These are phyloP conservation scores for Indri indri DNA, from an alignment of 2,113 vertebrate genomes.

Conservation along the genomic window DNA sequence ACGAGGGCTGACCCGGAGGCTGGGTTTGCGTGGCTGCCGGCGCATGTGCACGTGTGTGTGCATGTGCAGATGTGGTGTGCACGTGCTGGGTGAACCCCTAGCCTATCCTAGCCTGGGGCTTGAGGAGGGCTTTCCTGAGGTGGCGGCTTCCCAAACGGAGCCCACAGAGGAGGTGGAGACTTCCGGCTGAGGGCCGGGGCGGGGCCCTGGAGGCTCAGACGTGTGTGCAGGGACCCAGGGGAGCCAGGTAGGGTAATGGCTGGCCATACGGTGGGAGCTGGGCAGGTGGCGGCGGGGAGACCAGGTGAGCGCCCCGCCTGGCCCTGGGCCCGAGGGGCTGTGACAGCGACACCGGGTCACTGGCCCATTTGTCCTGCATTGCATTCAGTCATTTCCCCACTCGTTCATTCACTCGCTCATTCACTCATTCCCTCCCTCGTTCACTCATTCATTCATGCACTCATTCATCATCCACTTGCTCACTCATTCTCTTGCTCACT, in stretches of 20 bases:
- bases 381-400: background rate
- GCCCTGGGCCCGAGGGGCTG: fast-evolving
- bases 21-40: background rate
- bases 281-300: fast-evolving
- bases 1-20: no score
- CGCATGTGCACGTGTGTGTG: fast-evolving
- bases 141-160: background rate
- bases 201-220: background rate
- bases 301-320: background rate
- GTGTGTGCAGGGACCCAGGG: background rate
- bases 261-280: background rate
- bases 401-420: background rate
- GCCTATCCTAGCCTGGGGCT: background rate
- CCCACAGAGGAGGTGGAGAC: no score
- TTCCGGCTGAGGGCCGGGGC: background rate
- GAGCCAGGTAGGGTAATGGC: background rate
- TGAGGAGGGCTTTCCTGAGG: no score
- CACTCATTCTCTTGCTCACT: fast-evolving
- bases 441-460: fast-evolving
- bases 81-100: fast-evolving
- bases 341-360: background rate
- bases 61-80: background rate
- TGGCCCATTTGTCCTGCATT: fast-evolving
- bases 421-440: fast-evolving
- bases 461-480: fast-evolving